Base-by-base conservation (phyloP, 2,888 invertebrate genomes). In the Macaria notata region DNA sequence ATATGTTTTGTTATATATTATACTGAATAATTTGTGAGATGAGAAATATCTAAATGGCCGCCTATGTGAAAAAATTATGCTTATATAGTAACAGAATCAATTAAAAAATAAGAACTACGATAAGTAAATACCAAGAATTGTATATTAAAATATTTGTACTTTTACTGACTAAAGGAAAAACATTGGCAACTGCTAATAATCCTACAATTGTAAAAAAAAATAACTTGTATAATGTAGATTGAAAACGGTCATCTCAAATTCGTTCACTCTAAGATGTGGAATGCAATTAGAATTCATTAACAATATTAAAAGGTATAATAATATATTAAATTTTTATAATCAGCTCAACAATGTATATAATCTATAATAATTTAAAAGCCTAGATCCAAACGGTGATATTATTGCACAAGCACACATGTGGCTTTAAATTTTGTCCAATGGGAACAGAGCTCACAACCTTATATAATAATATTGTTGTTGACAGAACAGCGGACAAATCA, bases 111-210 rank as follows among this genome's bases (percentile, higher is more conserved):
- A 88, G 84, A 88, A 84, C 88, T 90, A 90, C 87, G 88, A 91
- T 91, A 92, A 87, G 89, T 91, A 92, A 91, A 92, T 92, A 92
- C 90, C 91, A 89, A 90, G 91, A 88, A 84, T 91, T 89, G 88
- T 92, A 92, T 93, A 92, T 92, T 93, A 89, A 93, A 94, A 94
- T 94, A 94, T 95, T 95, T 95, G 95, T 95, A 95, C 95, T 95
- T 94, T 93, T 94, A 94, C 94, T 94, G 95, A 95, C 95, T 95
- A 95, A 94, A 94, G 93, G 93, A 94, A 93, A 89, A 89, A 90
- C 88, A 89, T 91, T 90, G 90, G 91, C 90, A 89, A 88, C 89
- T 86, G 89, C 90, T 91, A 90, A 90, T 90, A 90, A 90, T 85
- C 87, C 87, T 91, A 91, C 83, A 81, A 84, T 86, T 86, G 87